Conservation (phyloP, 2,113 vertebrate species). For the Symphodus melops region DNA sequence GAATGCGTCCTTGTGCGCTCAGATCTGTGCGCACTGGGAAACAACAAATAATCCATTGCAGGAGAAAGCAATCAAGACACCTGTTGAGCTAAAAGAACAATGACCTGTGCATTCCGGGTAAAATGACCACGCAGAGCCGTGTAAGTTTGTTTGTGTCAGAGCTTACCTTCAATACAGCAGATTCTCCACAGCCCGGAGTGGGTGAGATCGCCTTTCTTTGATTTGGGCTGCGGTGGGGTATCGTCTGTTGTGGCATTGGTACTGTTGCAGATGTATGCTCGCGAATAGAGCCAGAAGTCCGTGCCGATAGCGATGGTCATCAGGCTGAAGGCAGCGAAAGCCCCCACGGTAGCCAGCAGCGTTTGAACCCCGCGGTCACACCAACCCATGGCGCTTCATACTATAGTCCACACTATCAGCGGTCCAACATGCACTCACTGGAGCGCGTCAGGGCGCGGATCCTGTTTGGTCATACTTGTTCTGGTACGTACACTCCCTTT, state of each 20-base stretch:
- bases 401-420: conserved; percentile 71
- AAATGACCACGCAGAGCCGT: neutral
- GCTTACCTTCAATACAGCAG: conserved; percentile 95
- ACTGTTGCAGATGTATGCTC: conserved; percentile 94
- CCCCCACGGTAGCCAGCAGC: conserved; percentile 94
- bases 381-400: conserved; percentile 92
- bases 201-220: conserved; percentile 89
- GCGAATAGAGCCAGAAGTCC: conserved; percentile 98
- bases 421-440: conserved; percentile 55
- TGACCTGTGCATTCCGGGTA: accelerated
- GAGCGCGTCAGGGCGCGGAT: conserved; percentile 64
- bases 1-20: conserved; percentile 32
- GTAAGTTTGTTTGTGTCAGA: neutral
- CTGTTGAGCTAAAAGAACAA: accelerated
- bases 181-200: conserved; percentile 97
- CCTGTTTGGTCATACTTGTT: conserved; percentile 49
- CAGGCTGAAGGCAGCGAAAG: conserved; percentile 96
- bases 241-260: conserved; percentile 92
- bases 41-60: conserved; percentile 7
- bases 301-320: conserved; percentile 99
- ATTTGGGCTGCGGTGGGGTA: conserved; percentile 83
- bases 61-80: neutral
- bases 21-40: conserved; percentile 19
- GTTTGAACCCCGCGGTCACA: conserved; percentile 95
- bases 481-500: conserved; percentile 11